Base-by-base conservation (phyloP, 2,888 invertebrate genomes). In the Drosophila neutralis region DNA sequence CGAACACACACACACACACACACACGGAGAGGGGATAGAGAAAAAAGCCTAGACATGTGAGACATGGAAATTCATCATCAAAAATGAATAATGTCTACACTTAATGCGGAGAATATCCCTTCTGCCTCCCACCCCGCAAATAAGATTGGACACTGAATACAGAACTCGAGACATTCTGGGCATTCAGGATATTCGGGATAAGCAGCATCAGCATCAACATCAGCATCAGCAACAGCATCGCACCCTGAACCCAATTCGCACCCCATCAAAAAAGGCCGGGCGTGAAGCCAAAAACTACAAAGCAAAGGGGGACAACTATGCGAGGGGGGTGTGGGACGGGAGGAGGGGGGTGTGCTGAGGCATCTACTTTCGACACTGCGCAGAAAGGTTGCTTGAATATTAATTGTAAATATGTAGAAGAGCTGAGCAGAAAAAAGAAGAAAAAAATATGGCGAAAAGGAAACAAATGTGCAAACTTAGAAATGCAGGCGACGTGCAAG, bases 61-160 rank as follows among this genome's bases (percentile, higher is more conserved):
- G 89, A 84, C 89, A 91, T 90, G 90, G 90, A 91, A 91, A 91
- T 91, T 91, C 90, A 91, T 91, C 91, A 91, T 91, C 91, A 92
- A 91, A 92, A 91, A 91, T 91, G 91, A 91, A 91, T 92, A 91
- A 92, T 92, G 92, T 91, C 91, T 90, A 88, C 87, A 92, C 91
- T 91, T 92, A 91, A 91, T 91, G 91, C 82, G 84, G 73, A 56
- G 38, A 77, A 64, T 73, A 52, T 70, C 65, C 60, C 51, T 18
- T 42, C 65, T 54, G 54, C 59, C 53, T 54, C 3, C 1, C 59
- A 48, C 48, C 53, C 57, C 57, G 4, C 8, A 33, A 56, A 57
- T 27, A 33, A 42, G 64, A 72, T 42, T 61, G 78, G 67, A 53
- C 78, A 74, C 60, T 33, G 71, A 42, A 53, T 21, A 56, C 60